These are phyloP conservation scores for Platysteira castanea DNA, from an alignment of 2,113 vertebrate genomes.

Conservation along the genomic window DNA sequence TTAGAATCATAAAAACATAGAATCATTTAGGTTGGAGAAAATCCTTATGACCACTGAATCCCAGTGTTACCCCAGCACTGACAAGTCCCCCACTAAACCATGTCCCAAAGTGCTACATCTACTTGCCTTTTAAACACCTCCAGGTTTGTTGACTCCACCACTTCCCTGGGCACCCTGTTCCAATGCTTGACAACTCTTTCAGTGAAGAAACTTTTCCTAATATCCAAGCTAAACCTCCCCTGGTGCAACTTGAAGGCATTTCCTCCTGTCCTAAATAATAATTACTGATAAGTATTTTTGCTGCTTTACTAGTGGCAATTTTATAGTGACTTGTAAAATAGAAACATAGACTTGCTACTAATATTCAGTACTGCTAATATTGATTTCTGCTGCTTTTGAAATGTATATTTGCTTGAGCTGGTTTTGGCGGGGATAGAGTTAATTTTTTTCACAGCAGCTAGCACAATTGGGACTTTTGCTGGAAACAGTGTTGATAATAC, in stretches of 20 bases:
- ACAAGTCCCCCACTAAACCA: background rate
- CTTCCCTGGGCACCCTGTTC: background rate
- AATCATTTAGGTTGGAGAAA: background rate
- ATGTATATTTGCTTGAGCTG: background rate
- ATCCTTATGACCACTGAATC: background rate
- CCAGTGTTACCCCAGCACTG: background rate
- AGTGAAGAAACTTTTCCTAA: background rate
- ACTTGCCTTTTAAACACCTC: background rate
- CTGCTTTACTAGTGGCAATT: background rate
- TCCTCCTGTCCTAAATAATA: background rate
- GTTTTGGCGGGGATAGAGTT: background rate
- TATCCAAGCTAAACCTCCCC: background rate
- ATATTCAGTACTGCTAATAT: background rate
- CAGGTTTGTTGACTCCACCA: background rate
- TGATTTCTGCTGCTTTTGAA: background rate
- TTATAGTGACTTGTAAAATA: background rate
- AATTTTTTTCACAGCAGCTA: background rate
- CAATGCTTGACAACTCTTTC: background rate
- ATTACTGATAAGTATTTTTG: background rate
- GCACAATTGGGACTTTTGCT: background rate
- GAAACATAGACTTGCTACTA: background rate
- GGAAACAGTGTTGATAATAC: background rate
- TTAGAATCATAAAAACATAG: background rate
- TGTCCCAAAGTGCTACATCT: background rate
- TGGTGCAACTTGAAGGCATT: background rate